Base-by-base conservation (phyloP, 2,888 invertebrate species). In the Phengaris alcon region DNA sequence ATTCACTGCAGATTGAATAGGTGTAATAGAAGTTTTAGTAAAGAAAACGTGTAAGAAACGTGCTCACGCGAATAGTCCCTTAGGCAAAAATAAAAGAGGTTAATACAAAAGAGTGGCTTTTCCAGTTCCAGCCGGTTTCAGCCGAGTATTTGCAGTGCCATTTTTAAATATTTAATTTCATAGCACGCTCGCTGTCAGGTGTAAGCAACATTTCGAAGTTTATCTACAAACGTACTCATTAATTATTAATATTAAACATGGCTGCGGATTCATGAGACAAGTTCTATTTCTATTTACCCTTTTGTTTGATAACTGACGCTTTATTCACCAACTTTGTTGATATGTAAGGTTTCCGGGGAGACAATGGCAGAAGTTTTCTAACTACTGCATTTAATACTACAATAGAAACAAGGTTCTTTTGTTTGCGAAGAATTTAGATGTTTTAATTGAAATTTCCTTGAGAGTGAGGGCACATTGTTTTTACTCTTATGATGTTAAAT, bases 241-340 rank as follows among this genome's bases (percentile, higher is more conserved):
- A 64, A 64, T 44, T 64, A 64, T 64, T 35, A 64, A 64, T 44
- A 13, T 64, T 6, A 64, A 64, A 55, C n/a, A 6, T n/a, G 55
- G n/a, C 55, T 6, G 35, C 35, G 64, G 64, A 44, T 12, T 44
- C 64, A 44, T 10, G 10, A 4, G 35, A 13, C 35, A 35, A 64
- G 64, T 64, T 64, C 35, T 64, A 64, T 64, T 64, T 64, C 64
- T 64, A 35, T 64, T 64, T 64, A 44, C 64, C 64, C 64, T 64
- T 64, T 64, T 64, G 64, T 64, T 64, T 6, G 64, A 64, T 64
- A 64, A 13, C 64, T 64, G 64, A 44, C 64, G 64, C 35, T 64
- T 64, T 64, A 64, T 69, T n/a, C 69, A 48, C 46, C n/a, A 69
- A 69, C 48, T 69, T 69, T 69, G 69, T 69, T 69, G 69, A 69